Evolutionary conservation across 2,888 invertebrate species (phyloP).

Genomic region (Omphaloscelis lunosa): DNA sequence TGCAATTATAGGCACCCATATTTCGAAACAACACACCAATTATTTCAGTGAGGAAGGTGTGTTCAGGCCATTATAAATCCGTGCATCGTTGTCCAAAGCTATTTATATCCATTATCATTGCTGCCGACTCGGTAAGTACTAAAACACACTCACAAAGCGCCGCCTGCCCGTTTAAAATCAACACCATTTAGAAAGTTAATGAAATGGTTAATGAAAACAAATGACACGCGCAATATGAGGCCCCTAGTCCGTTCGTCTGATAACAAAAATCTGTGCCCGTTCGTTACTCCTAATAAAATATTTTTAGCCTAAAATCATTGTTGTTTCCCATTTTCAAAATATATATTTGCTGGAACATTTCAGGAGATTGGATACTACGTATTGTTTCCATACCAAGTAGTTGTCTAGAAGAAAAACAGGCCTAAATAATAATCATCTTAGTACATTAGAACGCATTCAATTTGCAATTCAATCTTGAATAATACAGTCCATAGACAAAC

Average conservation of each 20-base stretch:
- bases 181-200: conserved; percentile 56
- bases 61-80: not conserved
- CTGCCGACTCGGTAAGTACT: conserved; percentile 31
- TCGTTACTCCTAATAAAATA: conserved; percentile 7
- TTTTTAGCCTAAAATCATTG: conserved; percentile 9
- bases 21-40: not conserved
- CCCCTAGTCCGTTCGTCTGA: conserved; percentile 3
- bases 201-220: conserved; percentile 54
- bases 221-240: conserved; percentile 37
- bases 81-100: not conserved
- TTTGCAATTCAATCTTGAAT: not conserved
- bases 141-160: conserved; percentile 26
- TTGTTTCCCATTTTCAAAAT: conserved; percentile 8
- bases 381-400: conserved; percentile 23
- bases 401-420: not conserved
- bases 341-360: conserved; percentile 22
- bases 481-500: not conserved
- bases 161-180: conserved; percentile 47
- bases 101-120: conserved; percentile 32
- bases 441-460: not conserved
- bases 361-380: conserved; percentile 25
- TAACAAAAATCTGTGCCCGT: conserved; percentile 28
- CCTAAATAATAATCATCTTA: not conserved
- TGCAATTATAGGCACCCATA: not conserved
- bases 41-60: not conserved